A percentile compares a stretch with the other conserved stretches of the same genome.
phyloP scores from a whole-genome alignment of 2,888 invertebrate genomes.

The Gryllus longicercus region DNA sequence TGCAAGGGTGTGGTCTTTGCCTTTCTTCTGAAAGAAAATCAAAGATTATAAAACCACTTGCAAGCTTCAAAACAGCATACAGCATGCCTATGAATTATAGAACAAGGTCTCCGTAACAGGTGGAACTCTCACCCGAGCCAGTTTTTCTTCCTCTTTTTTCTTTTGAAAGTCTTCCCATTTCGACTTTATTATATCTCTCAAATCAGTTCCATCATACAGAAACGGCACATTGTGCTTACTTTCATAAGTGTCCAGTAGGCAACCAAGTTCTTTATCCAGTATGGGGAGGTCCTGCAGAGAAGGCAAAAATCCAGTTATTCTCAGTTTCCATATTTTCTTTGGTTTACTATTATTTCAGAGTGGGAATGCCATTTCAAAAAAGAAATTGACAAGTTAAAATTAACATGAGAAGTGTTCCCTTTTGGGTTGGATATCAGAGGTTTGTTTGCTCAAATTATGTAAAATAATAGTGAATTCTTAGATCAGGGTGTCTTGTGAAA shows the following conservation, averaged over 20 bases:
- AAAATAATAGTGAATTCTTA: too few relatives aligned
- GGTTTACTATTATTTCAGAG: too few relatives aligned
- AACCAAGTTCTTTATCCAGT: slow-evolving; percentile 63
- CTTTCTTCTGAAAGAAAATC: not conserved
- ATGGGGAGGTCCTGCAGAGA: slow-evolving; percentile 59
- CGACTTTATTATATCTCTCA: slow-evolving; percentile 59
- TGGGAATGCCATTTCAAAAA: too few relatives aligned
- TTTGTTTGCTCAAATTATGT: too few relatives aligned
- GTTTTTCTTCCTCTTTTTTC: slow-evolving; percentile 47
- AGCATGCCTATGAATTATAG: too few relatives aligned
- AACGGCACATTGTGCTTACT: slow-evolving; percentile 55
- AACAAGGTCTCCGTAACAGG: not conserved
- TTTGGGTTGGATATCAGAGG: too few relatives aligned
- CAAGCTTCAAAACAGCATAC: not conserved
- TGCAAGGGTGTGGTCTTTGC: not conserved
- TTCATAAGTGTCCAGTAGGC: slow-evolving; percentile 56
- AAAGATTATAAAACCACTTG: not conserved
- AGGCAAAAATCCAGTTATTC: not conserved
- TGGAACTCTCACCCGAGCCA: slow-evolving; percentile 42
- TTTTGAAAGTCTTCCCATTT: slow-evolving; percentile 62
- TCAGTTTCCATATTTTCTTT: too few relatives aligned
- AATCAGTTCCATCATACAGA: slow-evolving; percentile 60
- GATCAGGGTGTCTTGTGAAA: too few relatives aligned
- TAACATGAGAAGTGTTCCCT: too few relatives aligned
- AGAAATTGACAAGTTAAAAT: too few relatives aligned